phyloP scores from a whole-genome alignment of 2,888 invertebrate genomes.

The Drosophila birchii region DNA sequence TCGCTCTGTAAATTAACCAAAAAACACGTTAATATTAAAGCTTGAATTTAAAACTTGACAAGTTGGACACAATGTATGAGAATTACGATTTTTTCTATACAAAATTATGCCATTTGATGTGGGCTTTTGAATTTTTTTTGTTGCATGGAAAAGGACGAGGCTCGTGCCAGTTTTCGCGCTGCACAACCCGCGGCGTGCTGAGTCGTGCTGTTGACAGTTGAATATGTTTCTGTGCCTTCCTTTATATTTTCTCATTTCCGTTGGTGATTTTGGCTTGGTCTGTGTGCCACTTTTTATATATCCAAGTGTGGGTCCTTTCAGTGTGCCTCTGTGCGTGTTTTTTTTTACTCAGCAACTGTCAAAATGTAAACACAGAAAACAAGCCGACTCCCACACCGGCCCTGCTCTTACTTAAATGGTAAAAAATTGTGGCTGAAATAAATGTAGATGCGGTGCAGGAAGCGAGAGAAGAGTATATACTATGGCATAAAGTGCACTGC shows the following conservation, averaged over 20 bases:
- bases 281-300: conserved; percentile 34
- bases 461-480: conserved; percentile 2
- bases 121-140: conserved; percentile 6
- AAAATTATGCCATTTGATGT: not conserved
- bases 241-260: conserved; percentile 45
- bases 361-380: conserved; percentile 52
- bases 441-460: not conserved
- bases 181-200: conserved; percentile 45
- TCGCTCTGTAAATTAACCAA: not conserved
- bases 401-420: conserved; percentile 39
- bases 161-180: conserved; percentile 20
- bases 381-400: conserved; percentile 8
- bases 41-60: not conserved
- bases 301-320: conserved; percentile 21
- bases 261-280: conserved; percentile 40
- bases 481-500: conserved; percentile 45
- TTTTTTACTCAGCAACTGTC: conserved; percentile 57
- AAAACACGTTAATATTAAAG: not conserved
- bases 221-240: conserved; percentile 39
- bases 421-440: conserved; percentile 67
- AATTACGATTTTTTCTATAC: not conserved
- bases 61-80: not conserved
- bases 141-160: conserved; percentile 7
- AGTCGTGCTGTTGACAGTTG: conserved; percentile 67
- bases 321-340: conserved; percentile 39